Percentiles rank a stretch among this genome's conserved stretches.
Conservation (phyloP, 2,888 invertebrate species). For the Drosophila dives region DNA sequence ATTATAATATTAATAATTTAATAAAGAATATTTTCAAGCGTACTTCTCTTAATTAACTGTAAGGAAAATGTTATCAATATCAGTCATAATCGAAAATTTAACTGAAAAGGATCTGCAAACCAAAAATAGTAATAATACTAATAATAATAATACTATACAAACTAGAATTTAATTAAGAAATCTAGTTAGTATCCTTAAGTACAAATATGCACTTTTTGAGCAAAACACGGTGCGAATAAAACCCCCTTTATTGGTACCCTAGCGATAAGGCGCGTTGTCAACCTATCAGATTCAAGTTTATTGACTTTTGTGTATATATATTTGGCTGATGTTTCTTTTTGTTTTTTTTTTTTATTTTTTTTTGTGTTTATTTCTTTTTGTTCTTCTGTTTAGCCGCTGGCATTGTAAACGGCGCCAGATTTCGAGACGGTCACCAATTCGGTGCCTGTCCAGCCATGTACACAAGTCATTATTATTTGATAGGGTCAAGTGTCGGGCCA, state of each 20-base stretch:
- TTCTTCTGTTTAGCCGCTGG: constrained; percentile 68
- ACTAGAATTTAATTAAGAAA: background rate
- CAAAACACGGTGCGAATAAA: constrained; percentile 12
- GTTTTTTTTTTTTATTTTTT: constrained; percentile 34
- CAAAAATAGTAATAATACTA: background rate
- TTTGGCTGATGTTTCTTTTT: constrained; percentile 75
- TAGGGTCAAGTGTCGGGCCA: constrained; percentile 74
- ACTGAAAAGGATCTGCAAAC: background rate
- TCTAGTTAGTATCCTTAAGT: constrained; percentile 5
- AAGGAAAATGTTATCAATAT: no score
- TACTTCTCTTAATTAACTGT: background rate
- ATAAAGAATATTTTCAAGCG: background rate
- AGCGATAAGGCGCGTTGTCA: constrained; percentile 49
- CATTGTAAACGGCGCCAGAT: constrained; percentile 77
- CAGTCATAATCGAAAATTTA: background rate
- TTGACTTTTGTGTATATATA: constrained; percentile 71
- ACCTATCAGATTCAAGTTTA: constrained; percentile 70
- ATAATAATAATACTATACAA: background rate
- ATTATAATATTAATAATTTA: background rate
- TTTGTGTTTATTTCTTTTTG: background rate
- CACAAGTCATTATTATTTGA: constrained; percentile 74
- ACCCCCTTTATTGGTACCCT: constrained; percentile 28
- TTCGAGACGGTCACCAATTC: constrained; percentile 72
- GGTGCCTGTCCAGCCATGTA: constrained; percentile 54
- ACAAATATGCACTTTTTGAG: constrained; percentile 1